Conservation (phyloP, 2,797 vertebrate species). For the Urophycis tenuis region DNA sequence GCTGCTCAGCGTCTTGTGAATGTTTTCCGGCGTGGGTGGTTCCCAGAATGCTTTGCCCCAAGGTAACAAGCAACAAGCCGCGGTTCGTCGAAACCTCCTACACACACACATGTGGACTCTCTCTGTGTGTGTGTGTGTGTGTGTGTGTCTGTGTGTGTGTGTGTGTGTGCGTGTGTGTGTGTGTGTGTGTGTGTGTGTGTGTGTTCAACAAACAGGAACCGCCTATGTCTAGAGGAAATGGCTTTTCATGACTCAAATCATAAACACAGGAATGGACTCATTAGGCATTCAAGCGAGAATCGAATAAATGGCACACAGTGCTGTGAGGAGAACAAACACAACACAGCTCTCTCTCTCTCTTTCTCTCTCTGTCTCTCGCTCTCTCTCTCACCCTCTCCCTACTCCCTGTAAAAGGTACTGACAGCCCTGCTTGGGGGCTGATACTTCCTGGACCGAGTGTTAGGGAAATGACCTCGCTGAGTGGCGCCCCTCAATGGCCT, state of each 20-base stretch:
- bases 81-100: slow-evolving; percentile 51
- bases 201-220: slow-evolving; percentile 58
- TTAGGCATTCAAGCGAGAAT: slow-evolving; percentile 64
- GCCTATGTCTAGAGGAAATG: slow-evolving; percentile 59
- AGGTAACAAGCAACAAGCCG: slow-evolving; percentile 50
- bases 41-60: slow-evolving; percentile 47
- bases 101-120: slow-evolving; percentile 56
- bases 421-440: slow-evolving; percentile 37
- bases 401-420: slow-evolving; percentile 29
- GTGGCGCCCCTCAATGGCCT: too few relatives aligned
- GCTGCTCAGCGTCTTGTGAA: slow-evolving; percentile 41
- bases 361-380: not conserved
- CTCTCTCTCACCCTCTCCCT: too few relatives aligned
- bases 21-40: slow-evolving; percentile 54
- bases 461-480: too few relatives aligned
- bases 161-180: slow-evolving; percentile 24
- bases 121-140: slow-evolving; percentile 28
- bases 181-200: slow-evolving; percentile 10
- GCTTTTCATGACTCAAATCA: slow-evolving; percentile 66
- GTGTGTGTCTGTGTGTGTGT: slow-evolving; percentile 23
- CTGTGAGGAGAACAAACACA: slow-evolving; percentile 41
- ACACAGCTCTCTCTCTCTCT: slow-evolving; percentile 19
- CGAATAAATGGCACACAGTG: slow-evolving; percentile 43
- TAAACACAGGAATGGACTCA: slow-evolving; percentile 62
- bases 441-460: slow-evolving; percentile 11